These are phyloP conservation scores for Embiotoca jacksoni DNA, from an alignment of 2,113 vertebrate genomes.

Conservation along the genomic window DNA sequence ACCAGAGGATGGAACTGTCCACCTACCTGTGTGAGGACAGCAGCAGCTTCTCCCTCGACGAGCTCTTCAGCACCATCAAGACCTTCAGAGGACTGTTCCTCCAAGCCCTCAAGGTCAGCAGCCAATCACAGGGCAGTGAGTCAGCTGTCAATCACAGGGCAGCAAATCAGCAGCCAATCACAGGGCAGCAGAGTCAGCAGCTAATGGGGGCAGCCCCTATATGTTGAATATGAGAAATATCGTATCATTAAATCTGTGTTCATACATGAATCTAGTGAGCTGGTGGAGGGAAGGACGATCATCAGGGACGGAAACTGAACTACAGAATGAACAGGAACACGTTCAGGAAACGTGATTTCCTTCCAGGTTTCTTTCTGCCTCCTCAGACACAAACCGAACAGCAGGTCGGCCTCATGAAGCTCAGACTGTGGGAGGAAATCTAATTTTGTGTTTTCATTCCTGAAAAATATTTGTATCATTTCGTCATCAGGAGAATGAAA, in stretches of 20 bases:
- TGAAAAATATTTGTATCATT: not conserved
- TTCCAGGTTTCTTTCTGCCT: no score
- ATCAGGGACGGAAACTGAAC: no score
- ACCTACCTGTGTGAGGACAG: constrained; percentile 91
- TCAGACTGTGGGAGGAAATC: no score
- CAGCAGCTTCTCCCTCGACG: constrained; percentile 87
- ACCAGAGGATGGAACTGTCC: constrained; percentile 84
- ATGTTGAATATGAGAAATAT: no score
- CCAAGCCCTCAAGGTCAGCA: constrained; percentile 87
- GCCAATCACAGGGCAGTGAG: not conserved
- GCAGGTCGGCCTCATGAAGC: no score
- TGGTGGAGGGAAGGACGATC: no score
- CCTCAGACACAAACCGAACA: no score
- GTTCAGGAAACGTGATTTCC: no score
- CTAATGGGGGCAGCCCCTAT: not conserved
- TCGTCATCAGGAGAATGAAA: constrained; percentile 50
- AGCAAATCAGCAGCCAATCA: constrained; percentile 68
- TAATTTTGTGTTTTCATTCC: no score
- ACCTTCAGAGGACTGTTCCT: constrained; percentile 90
- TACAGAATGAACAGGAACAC: no score
- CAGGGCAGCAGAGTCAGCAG: not conserved
- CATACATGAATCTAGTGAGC: no score
- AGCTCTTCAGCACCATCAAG: constrained; percentile 89
- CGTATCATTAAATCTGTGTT: no score
- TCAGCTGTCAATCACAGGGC: not conserved